Conservation (phyloP, 2,888 invertebrate species). For the Erynnis tages region DNA sequence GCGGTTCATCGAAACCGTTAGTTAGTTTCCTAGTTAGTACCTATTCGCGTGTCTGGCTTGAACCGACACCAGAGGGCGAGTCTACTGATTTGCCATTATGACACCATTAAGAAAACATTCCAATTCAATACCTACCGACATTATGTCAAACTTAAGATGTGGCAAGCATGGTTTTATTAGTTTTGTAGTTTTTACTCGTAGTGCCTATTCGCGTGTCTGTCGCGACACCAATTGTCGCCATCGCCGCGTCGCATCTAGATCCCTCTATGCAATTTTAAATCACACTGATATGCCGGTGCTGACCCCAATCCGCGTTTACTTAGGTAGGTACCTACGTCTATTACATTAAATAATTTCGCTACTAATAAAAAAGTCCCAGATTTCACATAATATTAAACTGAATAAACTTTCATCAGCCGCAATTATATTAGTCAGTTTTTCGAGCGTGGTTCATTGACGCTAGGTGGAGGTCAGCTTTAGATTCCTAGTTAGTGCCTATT, state of each 20-base stretch:
- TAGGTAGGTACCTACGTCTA: no score
- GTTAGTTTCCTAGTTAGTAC: constrained; percentile 16
- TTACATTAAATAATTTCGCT: no score
- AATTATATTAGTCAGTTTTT: background rate
- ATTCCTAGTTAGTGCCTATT: constrained; percentile 17
- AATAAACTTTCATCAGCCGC: no score
- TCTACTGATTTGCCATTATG: no score
- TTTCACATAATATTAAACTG: no score
- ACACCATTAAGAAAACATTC: no score
- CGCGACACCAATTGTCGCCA: constrained; percentile 40
- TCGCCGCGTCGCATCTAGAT: constrained; percentile 44
- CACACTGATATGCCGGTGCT: constrained; percentile 57
- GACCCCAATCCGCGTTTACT: constrained; percentile 42
- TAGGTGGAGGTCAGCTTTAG: constrained; percentile 12
- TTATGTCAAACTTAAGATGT: no score
- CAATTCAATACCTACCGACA: no score
- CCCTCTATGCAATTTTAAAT: constrained; percentile 64
- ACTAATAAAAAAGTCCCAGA: no score
- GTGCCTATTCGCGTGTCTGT: constrained; percentile 33
- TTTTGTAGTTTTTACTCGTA: no score
- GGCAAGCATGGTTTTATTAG: no score
- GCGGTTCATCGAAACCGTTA: constrained; percentile 3
- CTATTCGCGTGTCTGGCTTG: constrained; percentile 20
- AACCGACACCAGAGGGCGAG: constrained; percentile 19
- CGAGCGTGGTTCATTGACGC: background rate